phyloP scores from a whole-genome alignment of 92 coral and sea anemone genomes.

The Palythoa grandis region DNA sequence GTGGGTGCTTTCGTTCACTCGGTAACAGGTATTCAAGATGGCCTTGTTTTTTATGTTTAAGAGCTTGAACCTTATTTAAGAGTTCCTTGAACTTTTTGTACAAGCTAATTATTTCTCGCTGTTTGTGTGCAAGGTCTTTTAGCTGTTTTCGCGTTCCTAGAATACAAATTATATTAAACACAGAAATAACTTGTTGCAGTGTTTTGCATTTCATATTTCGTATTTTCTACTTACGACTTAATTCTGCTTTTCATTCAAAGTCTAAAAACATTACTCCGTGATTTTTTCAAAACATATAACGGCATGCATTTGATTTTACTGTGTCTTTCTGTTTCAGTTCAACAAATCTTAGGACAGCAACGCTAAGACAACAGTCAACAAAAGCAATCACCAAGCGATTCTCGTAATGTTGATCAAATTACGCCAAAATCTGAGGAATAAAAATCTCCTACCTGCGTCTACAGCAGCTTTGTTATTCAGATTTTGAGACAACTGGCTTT shows the following conservation, averaged over 20 bases:
- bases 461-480: not conserved
- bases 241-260: no score
- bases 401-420: not conserved
- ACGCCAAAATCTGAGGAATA: not conserved
- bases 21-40: constrained; percentile 10
- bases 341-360: no score
- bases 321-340: no score
- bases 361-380: no score
- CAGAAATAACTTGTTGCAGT: not conserved
- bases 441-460: not conserved
- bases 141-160: constrained; percentile 49
- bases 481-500: constrained; percentile 14
- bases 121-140: constrained; percentile 65
- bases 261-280: no score
- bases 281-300: no score
- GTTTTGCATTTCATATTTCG: not conserved
- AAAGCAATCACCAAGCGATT: no score
- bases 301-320: no score
- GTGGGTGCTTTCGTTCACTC: constrained; percentile 16
- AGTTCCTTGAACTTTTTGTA: constrained; percentile 66
- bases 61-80: constrained; percentile 53
- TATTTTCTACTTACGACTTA: no score
- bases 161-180: not conserved
- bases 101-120: constrained; percentile 61
- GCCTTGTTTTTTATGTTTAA: constrained; percentile 46